A percentile compares a stretch with the other conserved stretches of the same genome.
Conservation (phyloP, 2,113 vertebrate species). For the Gymnobelideus leadbeateri region DNA sequence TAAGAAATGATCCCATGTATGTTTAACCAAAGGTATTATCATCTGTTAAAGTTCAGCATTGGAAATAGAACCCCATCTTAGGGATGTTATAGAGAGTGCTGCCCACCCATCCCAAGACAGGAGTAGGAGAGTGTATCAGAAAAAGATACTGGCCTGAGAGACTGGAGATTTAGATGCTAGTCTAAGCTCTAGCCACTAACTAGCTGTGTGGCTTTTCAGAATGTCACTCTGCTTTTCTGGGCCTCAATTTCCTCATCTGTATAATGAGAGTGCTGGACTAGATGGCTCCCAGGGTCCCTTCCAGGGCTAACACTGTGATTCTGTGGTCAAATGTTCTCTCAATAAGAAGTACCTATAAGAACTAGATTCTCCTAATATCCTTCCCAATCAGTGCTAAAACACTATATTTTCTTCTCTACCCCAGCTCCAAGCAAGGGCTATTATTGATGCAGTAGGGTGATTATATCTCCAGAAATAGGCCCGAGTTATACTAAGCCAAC, state of each 20-base stretch:
- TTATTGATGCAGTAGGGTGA: neutral
- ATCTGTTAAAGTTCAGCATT: neutral
- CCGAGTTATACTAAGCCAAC: neutral
- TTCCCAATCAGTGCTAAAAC: neutral
- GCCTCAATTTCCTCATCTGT: neutral
- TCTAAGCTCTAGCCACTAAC: neutral
- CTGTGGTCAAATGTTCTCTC: neutral
- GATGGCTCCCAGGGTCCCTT: neutral
- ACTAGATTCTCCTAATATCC: neutral
- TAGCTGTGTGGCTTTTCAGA: neutral
- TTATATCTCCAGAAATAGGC: neutral
- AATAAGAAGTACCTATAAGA: neutral
- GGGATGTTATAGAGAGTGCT: neutral
- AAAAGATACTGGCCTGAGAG: neutral
- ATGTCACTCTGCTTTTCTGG: neutral
- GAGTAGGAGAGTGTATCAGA: neutral
- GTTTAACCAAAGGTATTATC: neutral
- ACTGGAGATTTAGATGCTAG: neutral
- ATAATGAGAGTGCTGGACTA: neutral
- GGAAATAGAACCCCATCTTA: neutral
- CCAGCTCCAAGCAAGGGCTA: neutral
- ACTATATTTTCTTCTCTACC: neutral
- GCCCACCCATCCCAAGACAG: neutral
- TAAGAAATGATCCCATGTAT: neutral
- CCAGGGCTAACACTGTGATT: neutral